These are phyloP conservation scores for Astreopora myriophthalma DNA, from an alignment of 64 coral and sea anemone genomes.

Conservation along the genomic window DNA sequence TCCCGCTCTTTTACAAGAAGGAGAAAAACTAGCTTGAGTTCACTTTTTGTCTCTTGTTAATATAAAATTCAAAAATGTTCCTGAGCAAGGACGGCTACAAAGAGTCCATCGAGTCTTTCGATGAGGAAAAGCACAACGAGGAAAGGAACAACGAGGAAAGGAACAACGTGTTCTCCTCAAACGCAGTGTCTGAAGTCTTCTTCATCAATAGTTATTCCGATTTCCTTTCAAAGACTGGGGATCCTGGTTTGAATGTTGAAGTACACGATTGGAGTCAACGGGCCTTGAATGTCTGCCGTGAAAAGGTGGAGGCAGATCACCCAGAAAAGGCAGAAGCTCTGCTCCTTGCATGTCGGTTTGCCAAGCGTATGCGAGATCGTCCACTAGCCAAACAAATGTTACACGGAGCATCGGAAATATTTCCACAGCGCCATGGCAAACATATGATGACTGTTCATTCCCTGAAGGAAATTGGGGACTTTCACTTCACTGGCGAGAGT, in stretches of 20 bases:
- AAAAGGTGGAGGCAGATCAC: neutral
- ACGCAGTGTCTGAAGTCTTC: neutral
- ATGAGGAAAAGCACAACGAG: no score
- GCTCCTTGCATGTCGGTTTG: neutral
- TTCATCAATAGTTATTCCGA: conserved; percentile 29
- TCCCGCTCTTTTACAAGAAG: neutral
- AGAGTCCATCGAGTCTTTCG: neutral
- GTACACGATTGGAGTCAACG: neutral
- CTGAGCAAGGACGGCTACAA: conserved; percentile 35
- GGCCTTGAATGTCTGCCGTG: neutral
- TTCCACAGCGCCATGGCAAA: neutral
- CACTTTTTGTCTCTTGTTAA: neutral
- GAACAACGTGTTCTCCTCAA: neutral
- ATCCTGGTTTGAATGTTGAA: neutral
- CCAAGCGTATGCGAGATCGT: neutral
- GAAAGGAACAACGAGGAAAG: no score
- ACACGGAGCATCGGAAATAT: neutral
- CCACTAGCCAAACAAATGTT: neutral
- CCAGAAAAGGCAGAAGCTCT: neutral
- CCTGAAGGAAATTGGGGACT: conserved; percentile 19
- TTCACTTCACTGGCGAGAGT: neutral
- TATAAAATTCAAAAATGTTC: neutral
- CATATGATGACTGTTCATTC: conserved; percentile 12
- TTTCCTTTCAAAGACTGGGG: neutral
- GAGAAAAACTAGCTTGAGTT: neutral